Evolutionary conservation across 2,797 vertebrate genomes (phyloP), one percentile per base, ranked within the genome.

Genomic region (Vespertilio murinus): DNA sequence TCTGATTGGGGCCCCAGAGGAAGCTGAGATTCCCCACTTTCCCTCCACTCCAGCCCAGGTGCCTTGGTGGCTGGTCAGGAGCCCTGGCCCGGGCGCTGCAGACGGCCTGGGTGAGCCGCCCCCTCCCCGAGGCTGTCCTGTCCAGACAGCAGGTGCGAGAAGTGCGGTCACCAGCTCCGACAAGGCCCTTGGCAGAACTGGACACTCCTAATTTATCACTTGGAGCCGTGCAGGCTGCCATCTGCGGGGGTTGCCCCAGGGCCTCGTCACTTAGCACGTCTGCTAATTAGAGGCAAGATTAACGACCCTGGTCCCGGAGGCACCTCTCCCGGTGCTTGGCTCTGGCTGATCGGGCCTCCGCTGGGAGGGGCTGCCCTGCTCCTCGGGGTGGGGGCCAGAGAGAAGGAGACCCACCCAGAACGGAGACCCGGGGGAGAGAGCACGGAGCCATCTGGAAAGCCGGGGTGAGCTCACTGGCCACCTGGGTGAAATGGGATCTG

Each of bases 261-360:
- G 92, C 67, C 64, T 59, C 7, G 1, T 91, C 91, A 83, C 88
- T 81, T 42, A 78, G 65, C 47, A 4, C n/a, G 1, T 83, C 89
- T 93, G 93, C 92, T 91, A 89, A 96, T 94, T 96, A 94, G 91
- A 94, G 79, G 89, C 56, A 94, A 88, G 90, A 95, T 91, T 90
- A 95, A 96, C 0, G n/a, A 47, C 84, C 49, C 59, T 40, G 61
- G 73, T 35, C 77, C 77, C 82, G 61, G 90, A 91, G 94, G 84
- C 77, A 88, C 82, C 89, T 94, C 56, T 94, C 80, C 91, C 81
- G n/a, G 79, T 5, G 71, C 67, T 89, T 87, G 89, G 80, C 67
- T 42, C 61, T 69, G 54, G 71, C 94, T 85, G 74, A 13, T 61
- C 20, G 59, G 80, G 45, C 59, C 78, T 84, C 54, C 23, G 30